phyloP scores from a whole-genome alignment of 2,888 invertebrate genomes.

The Drosophila subsilvestris region DNA sequence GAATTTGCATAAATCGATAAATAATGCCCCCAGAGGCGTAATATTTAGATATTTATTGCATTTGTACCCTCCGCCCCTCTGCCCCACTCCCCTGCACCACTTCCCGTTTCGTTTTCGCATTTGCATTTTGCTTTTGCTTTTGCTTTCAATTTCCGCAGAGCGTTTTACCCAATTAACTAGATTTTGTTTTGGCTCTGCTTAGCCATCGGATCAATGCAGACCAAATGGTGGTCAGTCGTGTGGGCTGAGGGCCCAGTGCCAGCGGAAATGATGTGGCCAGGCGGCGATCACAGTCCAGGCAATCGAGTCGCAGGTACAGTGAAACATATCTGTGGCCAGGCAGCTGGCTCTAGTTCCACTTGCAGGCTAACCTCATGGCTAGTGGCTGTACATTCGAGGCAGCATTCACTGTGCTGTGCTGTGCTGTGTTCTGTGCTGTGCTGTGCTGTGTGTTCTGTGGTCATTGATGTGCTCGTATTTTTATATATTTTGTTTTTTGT shows the following conservation, averaged over 20 bases:
- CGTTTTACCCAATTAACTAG: conserved; percentile 77
- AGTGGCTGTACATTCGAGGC: not conserved
- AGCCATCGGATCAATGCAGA: conserved; percentile 9
- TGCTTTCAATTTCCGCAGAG: conserved; percentile 74
- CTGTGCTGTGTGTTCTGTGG: not conserved
- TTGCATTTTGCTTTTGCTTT: conserved; percentile 57
- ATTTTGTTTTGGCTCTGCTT: conserved; percentile 59
- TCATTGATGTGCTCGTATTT: not conserved
- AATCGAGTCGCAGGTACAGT: not conserved
- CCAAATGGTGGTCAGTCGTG: conserved; percentile 17
- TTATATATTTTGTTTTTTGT: not conserved
- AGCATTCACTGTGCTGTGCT: too few species aligned
- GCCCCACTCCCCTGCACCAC: conserved; percentile 50
- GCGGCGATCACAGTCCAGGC: too few species aligned
- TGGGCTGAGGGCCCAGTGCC: not conserved
- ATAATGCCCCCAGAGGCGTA: conserved; percentile 54
- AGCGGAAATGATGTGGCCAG: conserved; percentile 56
- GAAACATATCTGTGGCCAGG: not conserved
- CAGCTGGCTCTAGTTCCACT: not conserved
- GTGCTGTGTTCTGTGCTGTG: not conserved
- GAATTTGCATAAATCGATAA: conserved; percentile 76
- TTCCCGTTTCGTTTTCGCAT: conserved; percentile 27
- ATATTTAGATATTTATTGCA: conserved; percentile 74
- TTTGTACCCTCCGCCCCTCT: conserved; percentile 47
- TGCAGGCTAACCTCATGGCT: too few species aligned